phyloP scores from a whole-genome alignment of 2,888 invertebrate genomes.

The Conops quadrifasciatus region DNA sequence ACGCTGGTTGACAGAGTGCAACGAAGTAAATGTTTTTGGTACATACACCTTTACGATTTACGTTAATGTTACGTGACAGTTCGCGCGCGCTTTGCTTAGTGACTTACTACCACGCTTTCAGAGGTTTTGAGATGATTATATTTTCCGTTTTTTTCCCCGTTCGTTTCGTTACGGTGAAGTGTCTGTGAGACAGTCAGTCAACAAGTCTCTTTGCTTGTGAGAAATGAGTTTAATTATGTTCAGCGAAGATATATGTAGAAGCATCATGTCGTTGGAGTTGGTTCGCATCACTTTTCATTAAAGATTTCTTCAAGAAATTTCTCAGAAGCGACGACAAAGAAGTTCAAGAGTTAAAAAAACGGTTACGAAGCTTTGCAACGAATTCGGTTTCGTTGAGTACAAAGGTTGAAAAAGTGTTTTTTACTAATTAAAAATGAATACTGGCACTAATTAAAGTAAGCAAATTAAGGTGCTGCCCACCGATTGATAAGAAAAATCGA shows the following conservation, averaged over 20 bases:
- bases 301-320: no score
- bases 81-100: constrained; percentile 9
- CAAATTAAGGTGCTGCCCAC: no score
- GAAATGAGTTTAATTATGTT: constrained; percentile 24
- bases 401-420: no score
- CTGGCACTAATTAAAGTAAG: no score
- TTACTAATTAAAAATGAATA: neutral
- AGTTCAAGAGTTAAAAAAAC: no score
- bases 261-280: no score
- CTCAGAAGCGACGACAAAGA: no score
- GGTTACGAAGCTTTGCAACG: no score
- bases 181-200: neutral
- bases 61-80: constrained; percentile 21
- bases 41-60: constrained; percentile 4
- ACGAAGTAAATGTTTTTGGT: constrained; percentile 24
- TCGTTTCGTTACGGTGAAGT: neutral
- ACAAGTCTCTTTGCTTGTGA: constrained; percentile 5
- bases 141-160: neutral
- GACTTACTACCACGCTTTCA: constrained; percentile 7
- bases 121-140: constrained; percentile 13
- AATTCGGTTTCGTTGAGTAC: no score
- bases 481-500: no score
- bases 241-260: constrained; percentile 6
- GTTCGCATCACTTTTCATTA: no score
- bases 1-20: constrained; percentile 7